These are phyloP conservation scores for Eupithecia inturbata DNA, from an alignment of 2,888 invertebrate genomes.

Conservation along the genomic window DNA sequence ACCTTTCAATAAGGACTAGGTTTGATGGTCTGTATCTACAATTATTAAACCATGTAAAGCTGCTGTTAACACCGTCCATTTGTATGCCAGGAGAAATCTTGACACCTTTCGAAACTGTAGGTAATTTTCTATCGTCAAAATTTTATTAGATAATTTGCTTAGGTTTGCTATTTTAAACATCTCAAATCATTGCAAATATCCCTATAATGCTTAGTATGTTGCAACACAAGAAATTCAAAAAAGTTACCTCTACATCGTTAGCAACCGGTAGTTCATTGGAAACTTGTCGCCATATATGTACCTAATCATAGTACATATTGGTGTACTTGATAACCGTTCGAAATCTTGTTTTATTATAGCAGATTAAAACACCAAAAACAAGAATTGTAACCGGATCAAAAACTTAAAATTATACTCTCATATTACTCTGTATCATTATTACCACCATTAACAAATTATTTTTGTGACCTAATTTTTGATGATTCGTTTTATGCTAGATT, in stretches of 20 bases:
- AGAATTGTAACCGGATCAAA: not conserved
- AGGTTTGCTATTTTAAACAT: no score
- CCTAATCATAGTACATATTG: no score
- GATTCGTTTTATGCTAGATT: not conserved
- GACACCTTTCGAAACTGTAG: not conserved
- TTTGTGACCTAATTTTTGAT: not conserved
- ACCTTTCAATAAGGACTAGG: conserved; percentile 16
- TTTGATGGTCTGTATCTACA: not conserved
- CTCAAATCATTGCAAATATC: no score
- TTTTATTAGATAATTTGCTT: no score
- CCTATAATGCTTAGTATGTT: no score
- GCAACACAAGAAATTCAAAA: not conserved
- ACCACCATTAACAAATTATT: not conserved
- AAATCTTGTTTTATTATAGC: no score
- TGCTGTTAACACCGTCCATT: not conserved
- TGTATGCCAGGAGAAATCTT: not conserved
- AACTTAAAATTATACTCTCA: no score
- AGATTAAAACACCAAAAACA: not conserved
- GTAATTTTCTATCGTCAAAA: not conserved
- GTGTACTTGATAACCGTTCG: no score
- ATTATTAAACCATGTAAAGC: not conserved
- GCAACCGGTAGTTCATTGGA: not conserved
- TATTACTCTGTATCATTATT: no score
- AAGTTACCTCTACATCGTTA: not conserved
- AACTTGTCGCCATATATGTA: not conserved